Evolutionary conservation across 2,888 invertebrate genomes (phyloP), one percentile per base, ranked within the genome.

Genomic region (Hydriomena furcata): DNA sequence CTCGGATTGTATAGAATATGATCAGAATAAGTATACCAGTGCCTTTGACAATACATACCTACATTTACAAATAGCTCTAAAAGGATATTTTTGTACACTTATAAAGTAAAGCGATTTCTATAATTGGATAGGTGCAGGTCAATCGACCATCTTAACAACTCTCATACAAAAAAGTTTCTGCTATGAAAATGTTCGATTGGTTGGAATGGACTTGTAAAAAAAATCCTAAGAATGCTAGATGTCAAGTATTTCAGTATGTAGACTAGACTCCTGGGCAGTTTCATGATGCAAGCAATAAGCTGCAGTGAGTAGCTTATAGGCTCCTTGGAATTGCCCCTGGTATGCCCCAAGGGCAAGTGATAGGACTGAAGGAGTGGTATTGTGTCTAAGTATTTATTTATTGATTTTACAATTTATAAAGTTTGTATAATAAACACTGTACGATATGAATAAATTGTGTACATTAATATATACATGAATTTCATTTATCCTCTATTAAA

Each of bases 371-470:
- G 53, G 79, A 75, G 72, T 73, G 70, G 67, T 66, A 74, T 43
- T 52, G 43, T 52, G 20, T 48, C 73, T 86, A 88, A 85, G 83
- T 90, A 89, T 89, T 90, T 89, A 90, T 90, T 90, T 88, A 88
- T 88, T 88, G 80, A 82, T 82, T 88, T 86, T 89, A 89, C 89
- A 89, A 87, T 88, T 89, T 90, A 88, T 87, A 85, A 87, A 81
- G 86, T 89, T 89, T 90, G 89, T 89, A 90, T 87, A 85, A 87
- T 83, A 84, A 80, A 85, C 72, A 71, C 81, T 83, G 84, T 87
- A 84, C 86, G 89, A 88, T 90, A 88, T 81, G 58, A 90, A 90
- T 90, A 90, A 89, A 90, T 89, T 89, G 89, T 89, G 89, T 89
- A 90, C 85, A 85, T 87, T 82, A 84, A 76, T 86, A 82, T 76